These are phyloP conservation scores for Blennius ocellaris DNA, from an alignment of 2,113 vertebrate genomes.

Conservation along the genomic window DNA sequence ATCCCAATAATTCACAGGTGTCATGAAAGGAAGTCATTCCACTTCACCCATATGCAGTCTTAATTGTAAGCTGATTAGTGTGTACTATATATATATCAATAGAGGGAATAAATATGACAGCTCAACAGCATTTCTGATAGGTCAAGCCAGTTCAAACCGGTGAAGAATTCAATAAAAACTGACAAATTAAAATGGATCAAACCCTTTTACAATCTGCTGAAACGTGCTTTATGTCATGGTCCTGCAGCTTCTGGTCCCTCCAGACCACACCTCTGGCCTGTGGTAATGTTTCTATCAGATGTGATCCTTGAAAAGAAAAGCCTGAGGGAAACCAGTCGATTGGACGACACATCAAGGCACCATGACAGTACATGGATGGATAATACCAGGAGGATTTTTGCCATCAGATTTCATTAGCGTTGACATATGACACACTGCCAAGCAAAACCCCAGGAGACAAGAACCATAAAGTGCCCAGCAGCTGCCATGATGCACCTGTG, in stretches of 20 bases:
- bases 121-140: too few species aligned
- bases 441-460: constrained; percentile 24
- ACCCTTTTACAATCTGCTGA: not conserved
- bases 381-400: constrained; percentile 38
- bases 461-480: constrained; percentile 22
- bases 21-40: too few species aligned
- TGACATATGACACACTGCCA: constrained; percentile 43
- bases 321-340: constrained; percentile 50
- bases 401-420: constrained; percentile 49
- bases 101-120: too few species aligned
- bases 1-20: too few species aligned
- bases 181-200: not conserved
- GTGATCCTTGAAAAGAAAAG: constrained; percentile 44
- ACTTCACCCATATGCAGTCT: too few species aligned
- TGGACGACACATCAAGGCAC: constrained; percentile 54
- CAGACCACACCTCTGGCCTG: constrained; percentile 17
- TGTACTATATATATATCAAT: too few species aligned
- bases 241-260: not conserved
- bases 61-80: too few species aligned
- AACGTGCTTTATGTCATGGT: not conserved
- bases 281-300: constrained; percentile 43
- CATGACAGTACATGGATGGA: constrained; percentile 47
- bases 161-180: not conserved
- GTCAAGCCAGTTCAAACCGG: not conserved
- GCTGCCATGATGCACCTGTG: constrained; percentile 19